phyloP scores from a whole-genome alignment of 1,140 invertebrate species.

The Drosophila arawakana region DNA sequence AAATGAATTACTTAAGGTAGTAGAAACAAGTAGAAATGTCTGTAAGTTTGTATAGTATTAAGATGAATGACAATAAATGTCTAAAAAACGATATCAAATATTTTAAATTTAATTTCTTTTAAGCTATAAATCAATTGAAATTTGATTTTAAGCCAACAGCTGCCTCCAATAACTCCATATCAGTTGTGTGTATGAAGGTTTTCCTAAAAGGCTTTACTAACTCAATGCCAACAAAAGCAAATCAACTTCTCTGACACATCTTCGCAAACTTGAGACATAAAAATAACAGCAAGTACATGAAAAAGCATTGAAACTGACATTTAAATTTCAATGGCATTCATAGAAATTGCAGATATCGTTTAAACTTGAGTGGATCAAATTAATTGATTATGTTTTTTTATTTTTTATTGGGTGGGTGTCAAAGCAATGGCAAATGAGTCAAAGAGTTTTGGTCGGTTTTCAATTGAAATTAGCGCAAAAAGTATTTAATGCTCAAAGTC shows the following conservation, averaged over 20 bases:
- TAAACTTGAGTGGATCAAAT: conserved; percentile 19
- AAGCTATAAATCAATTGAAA: not conserved
- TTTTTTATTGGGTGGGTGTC: conserved; percentile 61
- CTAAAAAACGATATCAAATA: too few species aligned
- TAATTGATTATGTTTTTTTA: conserved; percentile 7
- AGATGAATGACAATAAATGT: too few species aligned
- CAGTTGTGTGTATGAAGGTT: conserved; percentile 48
- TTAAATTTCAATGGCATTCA: conserved; percentile 71
- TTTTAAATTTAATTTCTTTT: not conserved
- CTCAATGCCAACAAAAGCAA: conserved; percentile 59
- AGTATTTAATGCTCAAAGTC: conserved; percentile 30
- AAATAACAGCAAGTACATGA: conserved; percentile 13
- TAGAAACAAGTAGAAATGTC: not conserved
- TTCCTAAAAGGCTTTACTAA: conserved; percentile 14
- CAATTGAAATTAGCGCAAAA: conserved; percentile 67
- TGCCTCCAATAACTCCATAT: conserved; percentile 32
- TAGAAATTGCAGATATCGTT: conserved; percentile 67
- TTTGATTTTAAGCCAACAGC: conserved; percentile 14
- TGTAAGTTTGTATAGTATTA: too few species aligned
- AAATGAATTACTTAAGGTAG: conserved; percentile 52
- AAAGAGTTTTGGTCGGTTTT: conserved; percentile 40
- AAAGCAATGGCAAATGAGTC: conserved; percentile 67
- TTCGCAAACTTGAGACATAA: conserved; percentile 47
- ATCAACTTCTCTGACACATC: conserved; percentile 49
- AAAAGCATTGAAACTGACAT: conserved; percentile 68